phyloP scores from a whole-genome alignment of 1,140 invertebrate genomes.

The Araneus ventricosus region DNA sequence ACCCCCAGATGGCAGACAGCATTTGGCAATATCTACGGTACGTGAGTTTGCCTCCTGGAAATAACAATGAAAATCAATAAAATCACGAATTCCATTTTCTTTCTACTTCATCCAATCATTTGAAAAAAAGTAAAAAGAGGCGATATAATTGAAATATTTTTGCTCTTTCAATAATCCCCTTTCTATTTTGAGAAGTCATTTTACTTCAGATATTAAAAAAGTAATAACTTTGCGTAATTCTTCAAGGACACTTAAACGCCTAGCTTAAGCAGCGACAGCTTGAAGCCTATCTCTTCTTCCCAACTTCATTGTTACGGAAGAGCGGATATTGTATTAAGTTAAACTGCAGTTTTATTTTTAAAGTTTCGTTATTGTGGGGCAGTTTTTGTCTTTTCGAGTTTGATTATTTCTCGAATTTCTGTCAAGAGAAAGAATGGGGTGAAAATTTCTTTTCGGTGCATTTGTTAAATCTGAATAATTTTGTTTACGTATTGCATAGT shows the following conservation, averaged over 20 bases:
- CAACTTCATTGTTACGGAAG: background rate
- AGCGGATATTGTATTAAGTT: background rate
- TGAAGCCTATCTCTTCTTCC: background rate
- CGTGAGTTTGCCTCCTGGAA: constrained; percentile 67
- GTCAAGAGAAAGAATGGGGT: too few species aligned
- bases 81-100: background rate
- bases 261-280: too few species aligned
- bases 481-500: too few species aligned
- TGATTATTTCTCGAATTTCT: too few species aligned
- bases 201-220: background rate
- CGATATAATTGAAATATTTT: background rate
- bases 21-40: constrained; percentile 69
- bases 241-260: too few species aligned
- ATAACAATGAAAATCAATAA: background rate
- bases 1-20: constrained; percentile 72
- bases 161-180: background rate
- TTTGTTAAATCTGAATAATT: too few species aligned
- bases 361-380: too few species aligned
- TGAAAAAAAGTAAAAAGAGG: background rate
- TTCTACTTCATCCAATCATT: background rate
- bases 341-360: background rate
- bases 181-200: background rate
- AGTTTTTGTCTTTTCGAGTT: too few species aligned
- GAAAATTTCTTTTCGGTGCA: too few species aligned
- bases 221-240: background rate